phyloP scores from a whole-genome alignment of 1,140 invertebrate species.

The Branchinecta lindahli region DNA sequence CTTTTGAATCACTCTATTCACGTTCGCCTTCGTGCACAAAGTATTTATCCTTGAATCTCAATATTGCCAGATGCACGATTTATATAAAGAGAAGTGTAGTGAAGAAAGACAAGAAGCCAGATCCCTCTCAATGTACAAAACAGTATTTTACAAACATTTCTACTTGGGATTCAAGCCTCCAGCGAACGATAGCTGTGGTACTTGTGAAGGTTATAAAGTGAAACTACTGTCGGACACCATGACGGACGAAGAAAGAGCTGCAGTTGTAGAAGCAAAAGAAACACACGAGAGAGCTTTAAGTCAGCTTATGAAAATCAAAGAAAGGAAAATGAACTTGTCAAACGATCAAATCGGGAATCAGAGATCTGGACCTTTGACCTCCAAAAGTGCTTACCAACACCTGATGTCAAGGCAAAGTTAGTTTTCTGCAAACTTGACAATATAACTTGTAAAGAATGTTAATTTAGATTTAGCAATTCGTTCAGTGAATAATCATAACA shows the following conservation, averaged over 20 bases:
- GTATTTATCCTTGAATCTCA: conserved; percentile 6
- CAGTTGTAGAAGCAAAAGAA: conserved; percentile 8
- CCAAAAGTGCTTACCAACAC: too few relatives aligned
- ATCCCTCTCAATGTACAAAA: conserved; percentile 6
- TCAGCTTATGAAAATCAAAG: conserved; percentile 1
- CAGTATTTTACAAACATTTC: conserved; percentile 6
- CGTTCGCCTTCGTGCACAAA: conserved; percentile 1
- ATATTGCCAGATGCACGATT: conserved; percentile 8
- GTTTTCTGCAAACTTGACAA: too few relatives aligned
- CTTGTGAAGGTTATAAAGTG: conserved; percentile 5
- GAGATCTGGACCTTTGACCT: too few relatives aligned
- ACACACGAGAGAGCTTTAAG: conserved; percentile 1
- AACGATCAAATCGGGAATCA: conserved; percentile 5
- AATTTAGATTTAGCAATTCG: too few relatives aligned
- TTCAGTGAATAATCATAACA: too few relatives aligned
- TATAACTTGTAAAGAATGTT: too few relatives aligned
- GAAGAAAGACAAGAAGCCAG: conserved; percentile 5
- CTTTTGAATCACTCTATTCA: background rate
- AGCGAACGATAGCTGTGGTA: conserved; percentile 7
- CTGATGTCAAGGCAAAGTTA: too few relatives aligned
- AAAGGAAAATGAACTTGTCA: conserved; percentile 5
- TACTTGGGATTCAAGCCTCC: conserved; percentile 4
- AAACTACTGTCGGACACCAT: conserved; percentile 8
- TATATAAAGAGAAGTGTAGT: conserved; percentile 9
- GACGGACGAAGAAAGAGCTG: conserved; percentile 7